Percentiles rank a stretch among this genome's conserved stretches.
Evolutionary conservation across 2,113 vertebrate genomes (phyloP).

Genomic region (Pelecanus crispus): DNA sequence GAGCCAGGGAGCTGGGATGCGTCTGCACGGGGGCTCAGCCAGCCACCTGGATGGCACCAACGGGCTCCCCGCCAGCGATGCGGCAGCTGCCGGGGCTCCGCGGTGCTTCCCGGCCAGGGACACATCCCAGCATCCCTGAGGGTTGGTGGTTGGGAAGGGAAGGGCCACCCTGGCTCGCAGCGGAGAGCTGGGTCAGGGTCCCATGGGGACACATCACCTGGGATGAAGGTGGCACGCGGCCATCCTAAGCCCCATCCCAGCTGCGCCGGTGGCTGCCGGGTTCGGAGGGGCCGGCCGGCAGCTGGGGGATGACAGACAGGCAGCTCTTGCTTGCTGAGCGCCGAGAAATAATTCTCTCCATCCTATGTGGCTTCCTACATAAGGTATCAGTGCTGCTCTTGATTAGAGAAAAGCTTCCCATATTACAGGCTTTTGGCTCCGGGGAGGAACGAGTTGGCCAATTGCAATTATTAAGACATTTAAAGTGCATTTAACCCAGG

Average conservation of each 20-base stretch:
- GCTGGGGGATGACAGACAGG: background rate
- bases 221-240: background rate
- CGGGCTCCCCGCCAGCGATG: background rate
- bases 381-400: conserved; percentile 56
- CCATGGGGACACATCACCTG: background rate
- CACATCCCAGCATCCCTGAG: background rate
- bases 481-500: conserved; percentile 64
- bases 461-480: conserved; percentile 69
- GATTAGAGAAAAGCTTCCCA: conserved; percentile 61
- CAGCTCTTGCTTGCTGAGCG: background rate
- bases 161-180: fast-evolving
- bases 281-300: background rate
- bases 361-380: conserved; percentile 54
- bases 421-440: conserved; percentile 62
- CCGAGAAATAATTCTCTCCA: conserved; percentile 19
- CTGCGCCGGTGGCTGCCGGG: background rate
- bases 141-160: background rate
- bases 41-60: conserved; percentile 47
- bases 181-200: fast-evolving
- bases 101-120: background rate
- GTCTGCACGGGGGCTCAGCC: background rate
- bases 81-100: background rate
- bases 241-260: background rate
- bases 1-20: conserved; percentile 26
- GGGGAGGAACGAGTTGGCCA: conserved; percentile 56